phyloP scores from a whole-genome alignment of 2,888 invertebrate genomes.

The Chrysomela aeneicollis region DNA sequence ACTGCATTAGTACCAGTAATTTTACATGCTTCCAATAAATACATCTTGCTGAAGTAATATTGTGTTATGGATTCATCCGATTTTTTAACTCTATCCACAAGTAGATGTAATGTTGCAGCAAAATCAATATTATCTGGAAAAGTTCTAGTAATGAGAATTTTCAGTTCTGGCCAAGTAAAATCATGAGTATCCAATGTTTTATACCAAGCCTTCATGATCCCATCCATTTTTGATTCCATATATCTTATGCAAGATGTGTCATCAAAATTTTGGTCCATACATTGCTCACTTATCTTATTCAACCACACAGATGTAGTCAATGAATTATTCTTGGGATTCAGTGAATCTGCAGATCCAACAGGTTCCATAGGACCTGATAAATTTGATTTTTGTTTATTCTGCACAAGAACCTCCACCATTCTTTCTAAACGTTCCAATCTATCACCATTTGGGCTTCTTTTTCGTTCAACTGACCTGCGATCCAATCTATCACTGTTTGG shows the following conservation, averaged over 20 bases:
- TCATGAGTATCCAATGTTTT: conserved; percentile 45
- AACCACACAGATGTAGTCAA: conserved; percentile 51
- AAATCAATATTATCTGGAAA: conserved; percentile 51
- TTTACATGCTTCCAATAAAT: conserved; percentile 50
- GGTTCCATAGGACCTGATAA: background rate
- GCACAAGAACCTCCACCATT: conserved; percentile 47
- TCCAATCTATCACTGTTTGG: conserved; percentile 39
- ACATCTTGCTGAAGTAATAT: conserved; percentile 51
- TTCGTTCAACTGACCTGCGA: conserved; percentile 27
- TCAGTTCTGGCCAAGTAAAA: conserved; percentile 51
- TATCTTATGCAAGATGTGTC: conserved; percentile 46
- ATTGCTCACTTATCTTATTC: conserved; percentile 47
- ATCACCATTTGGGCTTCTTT: conserved; percentile 26
- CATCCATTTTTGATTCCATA: conserved; percentile 47
- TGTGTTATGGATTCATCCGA: conserved; percentile 47
- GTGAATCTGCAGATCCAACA: conserved; percentile 29
- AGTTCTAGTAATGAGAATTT: conserved; percentile 47
- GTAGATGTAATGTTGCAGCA: conserved; percentile 44
- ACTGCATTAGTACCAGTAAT: conserved; percentile 51
- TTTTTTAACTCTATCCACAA: conserved; percentile 45
- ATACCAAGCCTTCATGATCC: conserved; percentile 51
- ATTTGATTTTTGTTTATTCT: conserved; percentile 20
- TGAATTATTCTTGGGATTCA: conserved; percentile 41
- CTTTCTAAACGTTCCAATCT: conserved; percentile 48
- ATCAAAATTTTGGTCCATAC: conserved; percentile 44